Evolutionary conservation across 2,797 vertebrate species (phyloP).

Genomic region (Rachycentron canadum): DNA sequence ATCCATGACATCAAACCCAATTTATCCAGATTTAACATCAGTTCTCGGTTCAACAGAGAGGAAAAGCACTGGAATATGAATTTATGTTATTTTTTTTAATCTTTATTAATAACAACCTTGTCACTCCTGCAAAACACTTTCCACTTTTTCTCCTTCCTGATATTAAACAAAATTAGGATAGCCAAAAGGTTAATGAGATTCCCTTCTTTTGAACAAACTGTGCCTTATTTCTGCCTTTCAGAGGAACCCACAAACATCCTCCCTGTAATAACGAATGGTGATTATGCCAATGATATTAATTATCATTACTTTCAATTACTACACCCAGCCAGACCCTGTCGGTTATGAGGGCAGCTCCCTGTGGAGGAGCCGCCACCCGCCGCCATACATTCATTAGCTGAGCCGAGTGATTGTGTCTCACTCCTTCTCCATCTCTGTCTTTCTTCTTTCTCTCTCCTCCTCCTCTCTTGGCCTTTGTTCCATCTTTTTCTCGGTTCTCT

Average conservation of each 20-base stretch:
- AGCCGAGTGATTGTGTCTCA: conserved; percentile 66
- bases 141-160: conserved; percentile 45
- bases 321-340: conserved; percentile 79
- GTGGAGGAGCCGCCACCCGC: conserved; percentile 77
- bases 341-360: conserved; percentile 83
- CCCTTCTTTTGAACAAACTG: conserved; percentile 71
- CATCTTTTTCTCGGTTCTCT: conserved; percentile 17
- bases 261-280: conserved; percentile 78
- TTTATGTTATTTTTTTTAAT: conserved; percentile 59
- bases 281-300: conserved; percentile 87
- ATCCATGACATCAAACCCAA: conserved; percentile 80
- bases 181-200: conserved; percentile 83
- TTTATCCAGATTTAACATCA: conserved; percentile 78
- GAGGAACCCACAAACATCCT: conserved; percentile 80
- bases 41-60: conserved; percentile 74
- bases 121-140: conserved; percentile 58
- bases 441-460: conserved; percentile 32
- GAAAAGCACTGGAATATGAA: conserved; percentile 73
- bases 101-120: conserved; percentile 67
- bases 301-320: conserved; percentile 88
- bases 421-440: conserved; percentile 47
- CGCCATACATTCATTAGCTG: conserved; percentile 81
- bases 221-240: conserved; percentile 73
- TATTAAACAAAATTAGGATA: conserved; percentile 76
- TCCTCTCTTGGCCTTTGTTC: conserved; percentile 41